Conservation (phyloP, 2,888 invertebrate genomes). For the Deroplatys truncata region DNA sequence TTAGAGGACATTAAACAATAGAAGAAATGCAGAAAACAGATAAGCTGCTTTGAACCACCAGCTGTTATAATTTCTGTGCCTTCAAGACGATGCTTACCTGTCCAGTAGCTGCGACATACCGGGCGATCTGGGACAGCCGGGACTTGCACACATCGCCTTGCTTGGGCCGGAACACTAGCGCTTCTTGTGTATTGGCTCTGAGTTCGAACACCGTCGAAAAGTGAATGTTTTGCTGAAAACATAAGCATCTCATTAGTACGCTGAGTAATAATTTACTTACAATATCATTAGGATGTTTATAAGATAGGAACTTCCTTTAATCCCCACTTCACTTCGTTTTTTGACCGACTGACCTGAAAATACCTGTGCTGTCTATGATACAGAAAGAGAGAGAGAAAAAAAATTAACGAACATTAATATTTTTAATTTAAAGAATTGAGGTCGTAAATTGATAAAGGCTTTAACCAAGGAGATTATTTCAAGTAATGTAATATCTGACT, state of each 20-base stretch:
- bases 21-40: too few relatives aligned
- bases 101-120: constrained; percentile 81
- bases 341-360: too few relatives aligned
- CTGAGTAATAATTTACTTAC: background rate
- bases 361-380: too few relatives aligned
- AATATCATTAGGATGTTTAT: background rate
- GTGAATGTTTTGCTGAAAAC: constrained; percentile 44
- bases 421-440: too few relatives aligned
- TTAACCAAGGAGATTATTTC: too few relatives aligned
- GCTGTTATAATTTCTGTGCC: background rate
- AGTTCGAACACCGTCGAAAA: constrained; percentile 86
- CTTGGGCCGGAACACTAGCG: constrained; percentile 59
- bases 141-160: constrained; percentile 64
- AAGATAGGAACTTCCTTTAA: background rate
- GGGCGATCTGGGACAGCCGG: constrained; percentile 72
- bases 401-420: too few relatives aligned
- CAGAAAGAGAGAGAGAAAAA: too few relatives aligned
- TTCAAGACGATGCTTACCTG: constrained; percentile 43
- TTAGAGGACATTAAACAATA: too few relatives aligned
- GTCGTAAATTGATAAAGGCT: too few relatives aligned
- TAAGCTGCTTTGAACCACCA: background rate
- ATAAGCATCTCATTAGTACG: background rate
- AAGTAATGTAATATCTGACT: too few relatives aligned
- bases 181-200: constrained; percentile 64
- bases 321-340: too few relatives aligned